phyloP scores from a whole-genome alignment of 2,113 vertebrate species.

The Cnemophilus loriae region DNA sequence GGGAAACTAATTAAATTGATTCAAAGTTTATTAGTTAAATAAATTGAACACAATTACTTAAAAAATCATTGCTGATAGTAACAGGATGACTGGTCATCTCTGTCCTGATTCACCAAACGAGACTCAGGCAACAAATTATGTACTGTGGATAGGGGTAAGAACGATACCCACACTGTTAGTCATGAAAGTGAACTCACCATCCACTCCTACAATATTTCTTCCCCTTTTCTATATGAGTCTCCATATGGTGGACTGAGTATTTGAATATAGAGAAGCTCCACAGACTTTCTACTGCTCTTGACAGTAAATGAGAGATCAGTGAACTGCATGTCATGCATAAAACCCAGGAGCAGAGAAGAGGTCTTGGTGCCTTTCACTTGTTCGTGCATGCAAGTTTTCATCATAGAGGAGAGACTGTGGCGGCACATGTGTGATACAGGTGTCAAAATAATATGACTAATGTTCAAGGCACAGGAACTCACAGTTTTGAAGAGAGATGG shows the following conservation, averaged over 20 bases:
- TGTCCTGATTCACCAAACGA: background rate
- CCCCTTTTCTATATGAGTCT: background rate
- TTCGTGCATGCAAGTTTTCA: background rate
- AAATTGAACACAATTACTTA: background rate
- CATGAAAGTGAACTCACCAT: background rate
- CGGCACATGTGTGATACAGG: background rate
- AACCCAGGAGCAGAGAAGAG: background rate
- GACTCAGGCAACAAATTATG: background rate
- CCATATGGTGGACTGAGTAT: background rate
- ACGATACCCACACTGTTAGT: background rate
- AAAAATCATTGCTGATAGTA: background rate
- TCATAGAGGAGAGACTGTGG: background rate
- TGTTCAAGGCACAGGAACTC: background rate
- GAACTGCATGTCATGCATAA: background rate
- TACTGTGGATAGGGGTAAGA: background rate
- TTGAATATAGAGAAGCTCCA: background rate
- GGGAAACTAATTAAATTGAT: background rate
- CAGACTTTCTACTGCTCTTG: background rate
- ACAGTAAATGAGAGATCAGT: background rate
- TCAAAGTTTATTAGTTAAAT: background rate
- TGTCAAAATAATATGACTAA: background rate
- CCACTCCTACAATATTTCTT: background rate
- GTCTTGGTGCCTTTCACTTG: background rate
- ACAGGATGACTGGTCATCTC: fast-evolving
- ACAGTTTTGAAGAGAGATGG: background rate